Percentiles rank a stretch among this genome's conserved stretches.
These are phyloP conservation scores for Gambusia holbrooki DNA, from an alignment of 2,113 vertebrate species.

Conservation along the genomic window DNA sequence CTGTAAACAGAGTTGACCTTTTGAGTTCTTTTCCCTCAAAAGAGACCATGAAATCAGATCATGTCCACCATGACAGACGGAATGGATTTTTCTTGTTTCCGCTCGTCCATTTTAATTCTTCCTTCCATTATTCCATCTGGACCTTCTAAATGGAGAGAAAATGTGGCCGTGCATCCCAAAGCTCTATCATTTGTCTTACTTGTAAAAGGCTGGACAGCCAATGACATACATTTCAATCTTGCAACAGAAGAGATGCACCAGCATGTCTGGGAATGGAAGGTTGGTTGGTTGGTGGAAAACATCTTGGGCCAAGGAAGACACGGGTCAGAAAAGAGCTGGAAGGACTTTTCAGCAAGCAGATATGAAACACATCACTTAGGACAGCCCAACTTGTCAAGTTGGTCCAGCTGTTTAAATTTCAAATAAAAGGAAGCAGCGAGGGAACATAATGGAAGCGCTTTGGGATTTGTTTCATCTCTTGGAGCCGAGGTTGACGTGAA, in stretches of 20 bases:
- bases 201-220: background rate
- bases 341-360: background rate
- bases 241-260: background rate
- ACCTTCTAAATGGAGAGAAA: background rate
- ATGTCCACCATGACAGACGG: constrained; percentile 50
- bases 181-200: background rate
- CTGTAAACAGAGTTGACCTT: constrained; percentile 61
- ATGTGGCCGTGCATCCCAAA: background rate
- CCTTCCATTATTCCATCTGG: constrained; percentile 5
- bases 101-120: constrained; percentile 17
- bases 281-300: no score
- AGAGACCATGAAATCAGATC: constrained; percentile 56
- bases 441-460: background rate
- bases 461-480: background rate
- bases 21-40: constrained; percentile 33
- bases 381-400: background rate
- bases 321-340: background rate
- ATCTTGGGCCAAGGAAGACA: background rate
- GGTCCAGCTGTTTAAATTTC: background rate
- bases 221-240: background rate
- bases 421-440: background rate
- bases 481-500: background rate
- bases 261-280: background rate
- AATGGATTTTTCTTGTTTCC: constrained; percentile 46
- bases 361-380: background rate